A percentile compares a stretch with the other conserved stretches of the same genome.
Evolutionary conservation across 2,888 invertebrate genomes (phyloP).

Genomic region (Criorhina ranunculi): DNA sequence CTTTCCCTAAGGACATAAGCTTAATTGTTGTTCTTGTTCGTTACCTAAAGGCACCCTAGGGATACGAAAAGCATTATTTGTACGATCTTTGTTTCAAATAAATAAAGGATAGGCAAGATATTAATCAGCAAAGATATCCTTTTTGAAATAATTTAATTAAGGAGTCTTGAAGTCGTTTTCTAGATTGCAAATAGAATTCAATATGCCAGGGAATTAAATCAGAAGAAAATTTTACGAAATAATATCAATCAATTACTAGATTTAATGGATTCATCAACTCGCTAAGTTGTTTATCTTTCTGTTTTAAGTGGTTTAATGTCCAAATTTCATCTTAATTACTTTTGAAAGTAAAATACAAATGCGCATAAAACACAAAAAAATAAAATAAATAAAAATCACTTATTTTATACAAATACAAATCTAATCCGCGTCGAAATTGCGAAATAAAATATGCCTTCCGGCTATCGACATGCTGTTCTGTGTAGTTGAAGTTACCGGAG

Average conservation of each 20-base stretch:
- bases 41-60: constrained; percentile 71
- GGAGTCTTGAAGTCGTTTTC: constrained; percentile 60
- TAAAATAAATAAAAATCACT: too few species aligned
- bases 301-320: constrained; percentile 7
- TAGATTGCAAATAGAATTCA: constrained; percentile 58
- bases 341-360: background rate
- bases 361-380: too few species aligned
- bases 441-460: too few species aligned
- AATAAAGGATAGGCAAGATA: constrained; percentile 73
- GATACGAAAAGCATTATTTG: constrained; percentile 66
- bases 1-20: constrained; percentile 73
- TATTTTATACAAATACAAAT: too few species aligned
- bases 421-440: too few species aligned
- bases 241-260: constrained; percentile 70
- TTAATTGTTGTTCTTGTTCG: constrained; percentile 76
- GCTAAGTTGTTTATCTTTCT: constrained; percentile 3
- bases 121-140: constrained; percentile 74
- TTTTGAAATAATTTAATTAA: constrained; percentile 76
- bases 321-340: background rate
- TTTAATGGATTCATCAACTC: constrained; percentile 63
- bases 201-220: constrained; percentile 58
- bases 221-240: constrained; percentile 54
- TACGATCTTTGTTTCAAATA: constrained; percentile 72
- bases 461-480: too few species aligned
- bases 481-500: too few species aligned